These are phyloP conservation scores for Muntiacus reevesi DNA, from an alignment of 2,113 vertebrate genomes.

Conservation along the genomic window DNA sequence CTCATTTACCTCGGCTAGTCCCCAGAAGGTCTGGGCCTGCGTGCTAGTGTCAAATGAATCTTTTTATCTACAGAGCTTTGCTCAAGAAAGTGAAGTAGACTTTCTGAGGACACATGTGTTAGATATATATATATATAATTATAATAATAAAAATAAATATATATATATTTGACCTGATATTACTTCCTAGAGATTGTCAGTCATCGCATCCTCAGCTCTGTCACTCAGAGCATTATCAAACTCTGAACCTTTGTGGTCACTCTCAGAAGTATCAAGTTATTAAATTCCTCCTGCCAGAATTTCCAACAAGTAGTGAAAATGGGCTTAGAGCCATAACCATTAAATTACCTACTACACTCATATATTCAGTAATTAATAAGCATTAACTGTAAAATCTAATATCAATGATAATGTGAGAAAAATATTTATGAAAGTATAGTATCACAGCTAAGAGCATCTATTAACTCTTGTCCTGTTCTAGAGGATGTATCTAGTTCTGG, in stretches of 20 bases:
- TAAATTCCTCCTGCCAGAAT: not conserved
- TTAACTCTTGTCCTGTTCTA: not conserved
- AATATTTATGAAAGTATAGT: not conserved
- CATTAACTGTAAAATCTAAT: not conserved
- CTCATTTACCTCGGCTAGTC: not conserved
- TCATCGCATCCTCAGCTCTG: not conserved
- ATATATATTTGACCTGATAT: not conserved
- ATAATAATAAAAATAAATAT: too few relatives aligned
- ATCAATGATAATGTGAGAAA: not conserved
- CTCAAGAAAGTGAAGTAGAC: not conserved
- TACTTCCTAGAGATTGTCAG: not conserved
- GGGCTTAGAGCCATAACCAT: not conserved
- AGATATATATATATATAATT: not conserved
- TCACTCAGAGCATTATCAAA: not conserved
- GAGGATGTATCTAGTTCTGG: not conserved
- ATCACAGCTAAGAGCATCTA: not conserved
- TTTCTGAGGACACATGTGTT: not conserved
- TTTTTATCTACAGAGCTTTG: not conserved
- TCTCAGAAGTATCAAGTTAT: not conserved
- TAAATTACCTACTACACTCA: not conserved
- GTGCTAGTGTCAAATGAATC: not conserved
- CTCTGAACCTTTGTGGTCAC: not conserved
- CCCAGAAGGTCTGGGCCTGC: not conserved
- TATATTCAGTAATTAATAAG: not conserved
- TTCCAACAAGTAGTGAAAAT: not conserved